phyloP scores from a whole-genome alignment of 2,113 vertebrate genomes.

The Dromiciops gliroides region DNA sequence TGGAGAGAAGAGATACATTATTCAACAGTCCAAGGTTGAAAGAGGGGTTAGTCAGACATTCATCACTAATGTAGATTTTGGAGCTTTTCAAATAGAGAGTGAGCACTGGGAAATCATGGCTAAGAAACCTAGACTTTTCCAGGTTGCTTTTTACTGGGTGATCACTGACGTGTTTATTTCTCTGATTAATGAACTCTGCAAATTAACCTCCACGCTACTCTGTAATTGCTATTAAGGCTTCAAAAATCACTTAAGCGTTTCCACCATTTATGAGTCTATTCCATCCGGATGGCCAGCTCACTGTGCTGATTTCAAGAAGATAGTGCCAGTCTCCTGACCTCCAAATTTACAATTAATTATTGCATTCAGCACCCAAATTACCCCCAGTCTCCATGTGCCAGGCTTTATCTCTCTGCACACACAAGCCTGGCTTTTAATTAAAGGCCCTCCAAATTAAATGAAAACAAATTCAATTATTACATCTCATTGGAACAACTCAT shows the following conservation, averaged over 20 bases:
- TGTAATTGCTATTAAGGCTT: constrained; percentile 84
- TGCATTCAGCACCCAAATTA: constrained; percentile 85
- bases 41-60: accelerated
- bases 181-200: constrained; percentile 84
- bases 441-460: constrained; percentile 89
- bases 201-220: constrained; percentile 84
- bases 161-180: constrained; percentile 82
- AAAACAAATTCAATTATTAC: constrained; percentile 90
- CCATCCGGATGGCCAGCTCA: constrained; percentile 58
- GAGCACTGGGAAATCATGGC: constrained; percentile 7
- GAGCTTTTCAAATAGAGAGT: neutral
- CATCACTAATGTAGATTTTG: neutral
- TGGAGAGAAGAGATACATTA: neutral
- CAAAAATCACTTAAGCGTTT: constrained; percentile 85
- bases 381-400: constrained; percentile 79
- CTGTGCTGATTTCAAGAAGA: constrained; percentile 82
- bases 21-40: neutral
- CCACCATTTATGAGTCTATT: constrained; percentile 68
- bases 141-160: constrained; percentile 53
- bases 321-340: constrained; percentile 83
- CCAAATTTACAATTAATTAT: constrained; percentile 86
- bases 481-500: constrained; percentile 84
- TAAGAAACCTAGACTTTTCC: constrained; percentile 56
- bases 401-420: constrained; percentile 87
- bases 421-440: constrained; percentile 88